These are phyloP conservation scores for Catostylus mosaicus DNA, from an alignment of 30 jellyfish, hydroid and myxozoan genomes.

Conservation along the genomic window DNA sequence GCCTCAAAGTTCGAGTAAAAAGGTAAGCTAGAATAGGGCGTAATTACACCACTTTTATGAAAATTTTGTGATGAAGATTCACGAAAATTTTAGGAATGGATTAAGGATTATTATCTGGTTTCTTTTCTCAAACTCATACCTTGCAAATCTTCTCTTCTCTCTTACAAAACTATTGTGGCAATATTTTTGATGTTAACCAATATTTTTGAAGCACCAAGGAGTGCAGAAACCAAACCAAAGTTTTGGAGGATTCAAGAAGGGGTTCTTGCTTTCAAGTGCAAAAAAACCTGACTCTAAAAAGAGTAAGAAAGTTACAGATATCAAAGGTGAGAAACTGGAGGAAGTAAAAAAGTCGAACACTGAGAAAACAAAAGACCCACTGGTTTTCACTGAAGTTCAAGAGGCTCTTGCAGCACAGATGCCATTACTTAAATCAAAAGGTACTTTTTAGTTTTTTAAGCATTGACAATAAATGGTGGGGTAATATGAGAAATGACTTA, in stretches of 20 bases:
- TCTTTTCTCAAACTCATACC: too few species aligned
- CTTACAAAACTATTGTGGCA: neutral
- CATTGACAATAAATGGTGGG: too few species aligned
- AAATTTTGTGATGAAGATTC: too few species aligned
- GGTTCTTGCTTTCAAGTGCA: slow-evolving; percentile 44
- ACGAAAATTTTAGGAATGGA: too few species aligned
- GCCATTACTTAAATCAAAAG: slow-evolving; percentile 70
- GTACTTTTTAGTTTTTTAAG: too few species aligned
- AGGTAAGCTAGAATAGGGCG: too few species aligned
- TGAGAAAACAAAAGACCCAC: slow-evolving; percentile 26
- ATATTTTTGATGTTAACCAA: neutral
- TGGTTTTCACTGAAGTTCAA: slow-evolving; percentile 70
- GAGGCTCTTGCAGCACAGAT: slow-evolving; percentile 62
- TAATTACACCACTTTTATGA: too few species aligned
- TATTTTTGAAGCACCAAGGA: neutral
- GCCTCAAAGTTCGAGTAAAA: neutral
- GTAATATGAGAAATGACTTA: too few species aligned
- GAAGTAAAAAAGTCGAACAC: slow-evolving; percentile 16
- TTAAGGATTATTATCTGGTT: too few species aligned
- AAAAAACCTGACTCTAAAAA: neutral
- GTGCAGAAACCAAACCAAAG: slow-evolving; percentile 2
- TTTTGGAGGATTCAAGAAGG: slow-evolving; percentile 79
- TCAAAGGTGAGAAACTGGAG: slow-evolving; percentile 11
- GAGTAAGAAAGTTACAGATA: neutral
- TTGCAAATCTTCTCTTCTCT: too few species aligned